Conservation (phyloP, 2,797 vertebrate species). For the Gymnothorax reevesii region DNA sequence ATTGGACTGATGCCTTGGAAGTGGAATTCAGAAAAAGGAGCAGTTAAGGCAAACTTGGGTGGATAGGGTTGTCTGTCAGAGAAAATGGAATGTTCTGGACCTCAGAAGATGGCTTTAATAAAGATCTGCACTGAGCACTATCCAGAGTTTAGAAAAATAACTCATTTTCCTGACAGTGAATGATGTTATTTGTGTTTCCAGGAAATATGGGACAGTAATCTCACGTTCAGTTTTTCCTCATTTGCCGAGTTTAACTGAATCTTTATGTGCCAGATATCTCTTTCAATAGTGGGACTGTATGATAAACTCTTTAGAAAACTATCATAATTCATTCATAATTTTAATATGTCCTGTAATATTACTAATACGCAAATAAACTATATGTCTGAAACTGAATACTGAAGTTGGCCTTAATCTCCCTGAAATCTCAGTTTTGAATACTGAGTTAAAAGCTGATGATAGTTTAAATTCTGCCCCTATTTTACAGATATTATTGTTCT, state of each 20-base stretch:
- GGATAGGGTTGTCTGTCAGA: neutral
- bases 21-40: constrained; percentile 6
- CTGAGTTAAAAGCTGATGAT: constrained; percentile 57
- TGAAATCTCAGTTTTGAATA: constrained; percentile 67
- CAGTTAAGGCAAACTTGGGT: constrained; percentile 5
- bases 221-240: neutral
- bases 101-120: neutral
- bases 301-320: neutral
- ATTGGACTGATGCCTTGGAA: neutral
- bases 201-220: neutral
- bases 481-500: constrained; percentile 10
- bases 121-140: neutral
- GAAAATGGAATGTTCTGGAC: neutral
- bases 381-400: constrained; percentile 64
- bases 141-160: constrained; percentile 13
- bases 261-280: neutral
- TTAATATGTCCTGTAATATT: constrained; percentile 57
- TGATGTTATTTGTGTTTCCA: neutral
- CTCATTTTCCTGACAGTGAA: neutral
- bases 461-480: constrained; percentile 55
- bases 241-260: neutral
- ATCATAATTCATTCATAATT: neutral
- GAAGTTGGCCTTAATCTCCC: constrained; percentile 66
- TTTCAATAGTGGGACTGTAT: neutral
- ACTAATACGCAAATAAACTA: constrained; percentile 68